These are phyloP conservation scores for Gymnocheta viridis DNA, from an alignment of 2,888 invertebrate genomes.

Conservation along the genomic window DNA sequence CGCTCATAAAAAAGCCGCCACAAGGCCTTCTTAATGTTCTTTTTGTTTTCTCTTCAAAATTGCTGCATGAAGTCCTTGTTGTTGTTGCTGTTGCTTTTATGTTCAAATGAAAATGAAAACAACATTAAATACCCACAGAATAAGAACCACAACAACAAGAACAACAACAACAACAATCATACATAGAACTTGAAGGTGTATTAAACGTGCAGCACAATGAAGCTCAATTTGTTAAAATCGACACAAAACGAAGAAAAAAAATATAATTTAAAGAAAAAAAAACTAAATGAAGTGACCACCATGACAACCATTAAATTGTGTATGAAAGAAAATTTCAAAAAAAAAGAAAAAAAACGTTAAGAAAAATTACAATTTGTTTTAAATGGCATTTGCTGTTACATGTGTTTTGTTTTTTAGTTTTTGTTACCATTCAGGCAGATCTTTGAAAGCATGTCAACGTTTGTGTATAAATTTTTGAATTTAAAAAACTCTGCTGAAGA, in stretches of 20 bases:
- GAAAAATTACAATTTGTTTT: slow-evolving; percentile 66
- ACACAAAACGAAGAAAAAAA: slow-evolving; percentile 52
- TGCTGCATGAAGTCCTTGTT: slow-evolving; percentile 13
- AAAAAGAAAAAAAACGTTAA: slow-evolving; percentile 42
- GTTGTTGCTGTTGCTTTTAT: background rate
- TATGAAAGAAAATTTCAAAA: slow-evolving; percentile 51
- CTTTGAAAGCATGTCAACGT: background rate
- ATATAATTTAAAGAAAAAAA: slow-evolving; percentile 26
- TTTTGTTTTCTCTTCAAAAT: background rate
- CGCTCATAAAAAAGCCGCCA: slow-evolving; percentile 65
- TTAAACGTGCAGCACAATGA: slow-evolving; percentile 63
- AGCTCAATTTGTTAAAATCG: slow-evolving; percentile 69
- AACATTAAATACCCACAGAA: slow-evolving; percentile 26
- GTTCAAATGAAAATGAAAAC: slow-evolving; percentile 69
- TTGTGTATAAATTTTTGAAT: too few relatives aligned
- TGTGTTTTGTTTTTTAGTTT: background rate
- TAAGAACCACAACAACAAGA: slow-evolving; percentile 15
- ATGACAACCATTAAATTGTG: slow-evolving; percentile 67
- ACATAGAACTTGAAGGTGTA: slow-evolving; percentile 64
- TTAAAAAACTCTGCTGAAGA: too few relatives aligned
- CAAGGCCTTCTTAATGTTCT: slow-evolving; percentile 40
- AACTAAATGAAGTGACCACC: slow-evolving; percentile 71
- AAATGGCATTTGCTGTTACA: slow-evolving; percentile 62
- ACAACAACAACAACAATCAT: slow-evolving; percentile 17
- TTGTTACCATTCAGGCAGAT: background rate